phyloP scores from a whole-genome alignment of 2,797 vertebrate species.

The Characodon lateralis region DNA sequence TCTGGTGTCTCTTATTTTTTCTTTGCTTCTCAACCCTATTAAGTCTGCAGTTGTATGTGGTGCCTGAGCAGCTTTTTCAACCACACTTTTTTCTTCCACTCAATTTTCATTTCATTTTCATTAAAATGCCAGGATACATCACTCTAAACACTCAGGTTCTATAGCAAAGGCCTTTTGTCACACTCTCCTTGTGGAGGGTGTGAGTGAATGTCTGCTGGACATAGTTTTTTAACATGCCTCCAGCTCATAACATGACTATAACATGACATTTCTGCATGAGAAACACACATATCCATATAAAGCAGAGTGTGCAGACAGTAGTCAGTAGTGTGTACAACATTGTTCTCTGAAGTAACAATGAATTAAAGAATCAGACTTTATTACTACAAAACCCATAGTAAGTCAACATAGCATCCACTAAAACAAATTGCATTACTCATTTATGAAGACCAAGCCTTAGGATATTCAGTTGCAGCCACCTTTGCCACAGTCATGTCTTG shows the following conservation, averaged over 20 bases:
- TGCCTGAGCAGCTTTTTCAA: neutral
- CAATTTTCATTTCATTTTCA: no score
- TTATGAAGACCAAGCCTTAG: neutral
- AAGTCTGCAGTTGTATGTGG: neutral
- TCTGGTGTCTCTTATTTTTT: neutral
- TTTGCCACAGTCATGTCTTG: conserved; percentile 12
- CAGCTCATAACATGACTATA: no score
- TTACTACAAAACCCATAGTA: conserved; percentile 8
- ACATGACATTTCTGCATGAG: no score
- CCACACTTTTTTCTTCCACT: no score
- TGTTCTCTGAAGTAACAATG: neutral
- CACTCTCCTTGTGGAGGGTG: no score
- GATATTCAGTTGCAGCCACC: conserved; percentile 16
- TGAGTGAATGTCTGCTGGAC: no score
- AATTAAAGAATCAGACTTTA: neutral
- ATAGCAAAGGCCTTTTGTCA: no score
- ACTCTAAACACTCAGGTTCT: no score
- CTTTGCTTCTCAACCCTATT: neutral
- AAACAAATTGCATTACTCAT: conserved; percentile 5
- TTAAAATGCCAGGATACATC: no score
- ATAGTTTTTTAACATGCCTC: no score
- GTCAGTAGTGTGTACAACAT: neutral
- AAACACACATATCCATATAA: no score
- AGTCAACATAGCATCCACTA: neutral
- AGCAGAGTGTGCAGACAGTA: neutral